Percentiles rank a stretch among this genome's conserved stretches.
phyloP scores from a whole-genome alignment of 2,797 vertebrate genomes.

The Carcharodon carcharias region DNA sequence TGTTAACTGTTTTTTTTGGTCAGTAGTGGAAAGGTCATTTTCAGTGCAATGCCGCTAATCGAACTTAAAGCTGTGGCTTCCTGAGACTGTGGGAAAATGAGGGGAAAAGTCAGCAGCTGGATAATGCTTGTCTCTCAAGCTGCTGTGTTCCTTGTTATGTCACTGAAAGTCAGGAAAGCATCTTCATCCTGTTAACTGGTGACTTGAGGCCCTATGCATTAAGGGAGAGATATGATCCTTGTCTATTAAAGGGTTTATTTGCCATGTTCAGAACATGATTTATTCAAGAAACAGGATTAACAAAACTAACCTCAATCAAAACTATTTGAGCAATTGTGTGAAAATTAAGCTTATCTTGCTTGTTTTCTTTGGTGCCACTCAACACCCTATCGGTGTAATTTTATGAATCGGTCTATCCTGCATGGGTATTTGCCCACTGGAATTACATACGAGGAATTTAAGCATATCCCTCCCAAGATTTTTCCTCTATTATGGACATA shows the following conservation, averaged over 20 bases:
- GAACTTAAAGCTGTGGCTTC: background rate
- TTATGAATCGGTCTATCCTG: background rate
- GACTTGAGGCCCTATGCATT: background rate
- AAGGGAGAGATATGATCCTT: background rate
- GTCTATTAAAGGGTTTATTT: background rate
- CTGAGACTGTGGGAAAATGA: background rate
- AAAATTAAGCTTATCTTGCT: background rate
- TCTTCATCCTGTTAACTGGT: conserved; percentile 4
- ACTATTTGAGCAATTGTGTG: background rate
- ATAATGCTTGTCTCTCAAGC: conserved; percentile 3
- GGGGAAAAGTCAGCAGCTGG: background rate
- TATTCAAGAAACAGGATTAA: background rate
- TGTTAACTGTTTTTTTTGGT: background rate
- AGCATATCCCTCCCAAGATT: background rate
- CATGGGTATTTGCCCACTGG: background rate
- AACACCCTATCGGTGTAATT: background rate
- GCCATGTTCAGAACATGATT: background rate
- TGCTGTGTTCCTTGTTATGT: background rate
- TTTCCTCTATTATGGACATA: background rate
- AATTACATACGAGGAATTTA: background rate
- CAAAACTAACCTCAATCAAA: background rate
- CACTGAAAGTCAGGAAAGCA: background rate
- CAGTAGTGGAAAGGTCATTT: background rate
- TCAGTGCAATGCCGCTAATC: background rate
- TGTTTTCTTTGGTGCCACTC: background rate